Evolutionary conservation across 2,797 vertebrate genomes (phyloP).

Genomic region (Syngnathus acus): DNA sequence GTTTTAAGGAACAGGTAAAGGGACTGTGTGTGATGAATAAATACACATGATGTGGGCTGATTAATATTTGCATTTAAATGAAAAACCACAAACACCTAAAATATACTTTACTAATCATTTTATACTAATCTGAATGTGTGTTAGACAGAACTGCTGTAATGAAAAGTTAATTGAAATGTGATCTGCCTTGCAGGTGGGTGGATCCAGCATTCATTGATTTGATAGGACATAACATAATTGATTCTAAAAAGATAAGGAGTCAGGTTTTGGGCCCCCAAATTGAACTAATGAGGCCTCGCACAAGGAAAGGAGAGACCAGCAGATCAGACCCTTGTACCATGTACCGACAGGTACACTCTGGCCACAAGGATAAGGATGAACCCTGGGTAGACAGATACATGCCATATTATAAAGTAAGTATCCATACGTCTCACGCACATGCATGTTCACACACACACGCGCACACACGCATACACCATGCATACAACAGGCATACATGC

Average conservation of each 20-base stretch:
- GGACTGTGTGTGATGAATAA: too few species aligned
- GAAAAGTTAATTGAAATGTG: neutral
- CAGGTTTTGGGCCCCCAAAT: slow-evolving; percentile 25
- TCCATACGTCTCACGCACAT: neutral
- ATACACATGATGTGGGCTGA: neutral
- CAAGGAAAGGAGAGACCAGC: slow-evolving; percentile 58
- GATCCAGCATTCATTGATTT: slow-evolving; percentile 75
- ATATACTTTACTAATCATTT: neutral
- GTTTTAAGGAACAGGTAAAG: neutral
- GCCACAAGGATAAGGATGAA: slow-evolving; percentile 57
- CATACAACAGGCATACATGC: too few species aligned
- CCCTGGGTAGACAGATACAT: slow-evolving; percentile 85
- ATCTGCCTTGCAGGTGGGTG: slow-evolving; percentile 67
- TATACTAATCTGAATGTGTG: neutral
- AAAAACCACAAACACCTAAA: neutral
- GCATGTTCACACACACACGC: neutral
- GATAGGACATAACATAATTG: slow-evolving; percentile 40
- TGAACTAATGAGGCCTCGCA: slow-evolving; percentile 49
- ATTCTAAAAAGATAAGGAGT: slow-evolving; percentile 29
- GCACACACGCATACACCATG: too few species aligned
- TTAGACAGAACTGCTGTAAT: neutral
- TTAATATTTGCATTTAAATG: neutral
- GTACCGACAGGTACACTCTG: slow-evolving; percentile 21
- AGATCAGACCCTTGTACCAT: slow-evolving; percentile 3
- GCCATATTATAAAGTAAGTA: slow-evolving; percentile 76